These are phyloP conservation scores for Drosophila mauritiana DNA, from an alignment of 1,140 invertebrate species.

Conservation along the genomic window DNA sequence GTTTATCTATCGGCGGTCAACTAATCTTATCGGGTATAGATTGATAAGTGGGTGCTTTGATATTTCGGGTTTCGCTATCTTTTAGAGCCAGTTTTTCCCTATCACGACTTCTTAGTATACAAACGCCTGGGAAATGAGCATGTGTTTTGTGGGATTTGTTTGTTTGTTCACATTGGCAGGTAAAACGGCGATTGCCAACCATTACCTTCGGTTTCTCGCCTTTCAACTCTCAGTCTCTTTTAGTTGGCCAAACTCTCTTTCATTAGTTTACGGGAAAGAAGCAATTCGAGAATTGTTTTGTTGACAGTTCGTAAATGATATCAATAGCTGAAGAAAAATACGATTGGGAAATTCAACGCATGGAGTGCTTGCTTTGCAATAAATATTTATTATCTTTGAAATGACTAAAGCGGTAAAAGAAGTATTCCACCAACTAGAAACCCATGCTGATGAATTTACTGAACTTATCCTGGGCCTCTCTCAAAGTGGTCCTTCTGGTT, in stretches of 20 bases:
- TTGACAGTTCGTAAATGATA: slow-evolving; percentile 20
- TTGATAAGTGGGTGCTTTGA: slow-evolving; percentile 54
- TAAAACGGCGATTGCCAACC: slow-evolving; percentile 4
- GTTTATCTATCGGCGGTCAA: slow-evolving; percentile 47
- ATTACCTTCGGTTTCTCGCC: background rate
- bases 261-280: background rate
- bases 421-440: background rate
- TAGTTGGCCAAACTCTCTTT: background rate
- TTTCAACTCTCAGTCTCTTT: background rate
- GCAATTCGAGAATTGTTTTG: slow-evolving; percentile 5
- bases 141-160: slow-evolving; percentile 19
- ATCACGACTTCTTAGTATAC: slow-evolving; percentile 44
- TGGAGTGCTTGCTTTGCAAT: slow-evolving; percentile 6
- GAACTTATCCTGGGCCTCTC: slow-evolving; percentile 63
- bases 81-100: slow-evolving; percentile 22
- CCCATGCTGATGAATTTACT: slow-evolving; percentile 11
- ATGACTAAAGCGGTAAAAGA: background rate
- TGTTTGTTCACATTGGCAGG: slow-evolving; percentile 8
- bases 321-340: slow-evolving; percentile 4
- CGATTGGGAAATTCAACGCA: slow-evolving; percentile 9
- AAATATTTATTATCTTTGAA: slow-evolving; percentile 41
- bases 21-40: slow-evolving; percentile 69
- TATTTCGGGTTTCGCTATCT: slow-evolving; percentile 33
- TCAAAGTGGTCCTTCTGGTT: slow-evolving; percentile 52
- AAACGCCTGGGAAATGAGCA: slow-evolving; percentile 17